phyloP scores from a whole-genome alignment of 2,113 vertebrate genomes.

The Henicopernis longicauda region DNA sequence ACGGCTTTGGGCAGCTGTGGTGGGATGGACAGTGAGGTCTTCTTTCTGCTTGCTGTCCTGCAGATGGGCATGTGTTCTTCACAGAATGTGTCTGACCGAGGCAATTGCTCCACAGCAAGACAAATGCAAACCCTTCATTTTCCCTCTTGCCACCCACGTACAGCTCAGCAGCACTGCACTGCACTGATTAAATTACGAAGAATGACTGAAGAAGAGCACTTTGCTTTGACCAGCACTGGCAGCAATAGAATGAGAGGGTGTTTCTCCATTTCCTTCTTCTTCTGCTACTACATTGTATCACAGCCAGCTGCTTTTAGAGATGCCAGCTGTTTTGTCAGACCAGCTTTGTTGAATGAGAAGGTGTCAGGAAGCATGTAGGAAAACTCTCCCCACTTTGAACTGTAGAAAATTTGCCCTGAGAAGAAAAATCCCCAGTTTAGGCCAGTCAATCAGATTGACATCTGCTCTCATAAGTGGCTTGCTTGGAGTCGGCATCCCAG shows the following conservation, averaged over 20 bases:
- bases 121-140: not conserved
- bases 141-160: not conserved
- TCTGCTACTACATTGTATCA: not conserved
- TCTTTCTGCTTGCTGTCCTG: not conserved
- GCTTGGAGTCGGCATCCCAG: not conserved
- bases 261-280: not conserved
- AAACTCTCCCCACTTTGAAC: not conserved
- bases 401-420: not conserved
- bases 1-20: not conserved
- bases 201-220: not conserved
- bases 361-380: not conserved
- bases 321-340: not conserved
- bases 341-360: not conserved
- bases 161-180: not conserved
- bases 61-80: not conserved
- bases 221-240: not conserved
- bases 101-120: not conserved
- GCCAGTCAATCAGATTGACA: not conserved
- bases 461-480: not conserved
- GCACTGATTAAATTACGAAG: not conserved
- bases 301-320: not conserved
- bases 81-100: not conserved
- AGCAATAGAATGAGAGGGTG: not conserved
- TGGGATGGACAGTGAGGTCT: not conserved
- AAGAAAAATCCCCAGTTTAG: not conserved